These are phyloP conservation scores for Onychostoma macrolepis DNA, from an alignment of 2,113 vertebrate genomes.

Conservation along the genomic window DNA sequence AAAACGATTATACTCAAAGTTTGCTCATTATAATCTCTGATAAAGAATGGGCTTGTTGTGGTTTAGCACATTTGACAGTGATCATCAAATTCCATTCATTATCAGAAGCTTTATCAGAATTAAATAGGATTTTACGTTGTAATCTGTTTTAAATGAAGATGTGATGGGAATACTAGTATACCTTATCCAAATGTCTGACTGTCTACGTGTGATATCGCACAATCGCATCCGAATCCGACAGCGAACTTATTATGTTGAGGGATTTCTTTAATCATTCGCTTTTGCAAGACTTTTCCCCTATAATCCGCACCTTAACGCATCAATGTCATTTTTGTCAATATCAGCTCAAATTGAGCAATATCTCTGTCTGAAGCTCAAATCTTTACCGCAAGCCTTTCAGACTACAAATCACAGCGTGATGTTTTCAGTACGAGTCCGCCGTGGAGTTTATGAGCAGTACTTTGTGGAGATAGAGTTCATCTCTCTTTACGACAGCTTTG, in stretches of 20 bases:
- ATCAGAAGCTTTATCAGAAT: slow-evolving; percentile 28
- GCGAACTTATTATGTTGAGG: neutral
- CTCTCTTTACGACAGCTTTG: slow-evolving; percentile 27
- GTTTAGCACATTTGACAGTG: slow-evolving; percentile 2
- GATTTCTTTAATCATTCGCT: slow-evolving; percentile 2
- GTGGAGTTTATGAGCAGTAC: slow-evolving; percentile 2
- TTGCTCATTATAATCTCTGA: neutral
- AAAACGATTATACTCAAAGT: neutral
- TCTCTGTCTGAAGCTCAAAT: slow-evolving; percentile 11
- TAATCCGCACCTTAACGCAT: neutral
- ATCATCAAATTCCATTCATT: slow-evolving; percentile 17
- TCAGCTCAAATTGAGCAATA: slow-evolving; percentile 13
- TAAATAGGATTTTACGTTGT: slow-evolving; percentile 8
- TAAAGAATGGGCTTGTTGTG: neutral
- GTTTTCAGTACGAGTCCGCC: neutral
- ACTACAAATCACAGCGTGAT: slow-evolving; percentile 22
- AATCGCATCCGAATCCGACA: neutral
- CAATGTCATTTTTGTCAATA: slow-evolving; percentile 2
- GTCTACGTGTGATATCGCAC: neutral
- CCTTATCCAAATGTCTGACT: neutral
- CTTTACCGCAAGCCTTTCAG: slow-evolving; percentile 8
- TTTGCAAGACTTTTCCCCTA: neutral
- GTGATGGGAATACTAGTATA: slow-evolving; percentile 1
- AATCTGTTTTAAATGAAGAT: slow-evolving; percentile 4
- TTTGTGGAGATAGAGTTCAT: slow-evolving; percentile 29